Evolutionary conservation across 2,113 vertebrate species (phyloP), one percentile per base, ranked within the genome.

Genomic region (Columba livia): DNA sequence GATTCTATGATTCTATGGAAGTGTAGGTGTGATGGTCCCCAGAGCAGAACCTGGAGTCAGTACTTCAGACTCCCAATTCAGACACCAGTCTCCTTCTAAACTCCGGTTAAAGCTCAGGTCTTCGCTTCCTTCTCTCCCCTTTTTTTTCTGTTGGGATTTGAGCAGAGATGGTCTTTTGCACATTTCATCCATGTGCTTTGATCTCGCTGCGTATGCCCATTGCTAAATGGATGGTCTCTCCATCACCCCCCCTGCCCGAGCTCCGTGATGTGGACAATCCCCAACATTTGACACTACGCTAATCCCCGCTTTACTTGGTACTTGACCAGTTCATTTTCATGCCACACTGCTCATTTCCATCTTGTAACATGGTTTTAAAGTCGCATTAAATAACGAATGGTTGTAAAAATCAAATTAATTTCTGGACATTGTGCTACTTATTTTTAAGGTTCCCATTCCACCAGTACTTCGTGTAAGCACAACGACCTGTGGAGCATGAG

Each of bases 351-450:
- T 48, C 88, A 11, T 89, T 97, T 97, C 96, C 62, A 96, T 88
- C 91, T 97, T 97, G 77, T 96, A 96, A 97, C 56, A 16, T 95
- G 96, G 94, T 96, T 96, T 97, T 95, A 90, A 97, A 98, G 96
- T 98, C 97, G 89, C 88, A 94, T 97, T 98, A 97, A 97, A 97
- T 97, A 97, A 98, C 97, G 97, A 96, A 97, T 88, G 96, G 85
- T 89, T 95, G 94, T 98, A 90, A 97, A 96, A 97, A 95, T 96
- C 90, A 96, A 97, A 98, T 98, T 98, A 98, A 98, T 98, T 98
- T 97, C 96, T 97, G 97, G 97, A 97, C 97, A 98, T 94, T 96
- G 97, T 98, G 98, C 97, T 98, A 93, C 93, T 98, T 98, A 98
- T 96, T 98, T 98, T 98, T 98, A 98, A 96, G 94, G 86, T 97